These are phyloP conservation scores for Marisa cornuarietis DNA, from an alignment of 1,140 invertebrate species.

Conservation along the genomic window DNA sequence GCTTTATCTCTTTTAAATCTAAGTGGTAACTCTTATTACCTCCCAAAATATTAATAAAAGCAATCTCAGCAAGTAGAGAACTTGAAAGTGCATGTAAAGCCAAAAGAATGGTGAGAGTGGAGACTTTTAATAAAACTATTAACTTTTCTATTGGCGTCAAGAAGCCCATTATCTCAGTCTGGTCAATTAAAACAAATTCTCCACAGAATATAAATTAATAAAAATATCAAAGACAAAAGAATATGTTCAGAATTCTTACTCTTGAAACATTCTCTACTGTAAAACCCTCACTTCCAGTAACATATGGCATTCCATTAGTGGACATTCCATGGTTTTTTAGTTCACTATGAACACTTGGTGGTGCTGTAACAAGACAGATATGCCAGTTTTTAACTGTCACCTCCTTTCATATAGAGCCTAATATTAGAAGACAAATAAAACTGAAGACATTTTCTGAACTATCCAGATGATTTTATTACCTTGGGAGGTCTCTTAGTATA, in stretches of 20 bases:
- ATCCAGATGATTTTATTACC: too few relatives aligned
- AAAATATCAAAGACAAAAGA: neutral
- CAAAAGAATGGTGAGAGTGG: too few relatives aligned
- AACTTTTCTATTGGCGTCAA: neutral
- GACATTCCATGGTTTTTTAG: constrained; percentile 40
- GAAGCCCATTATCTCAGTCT: neutral
- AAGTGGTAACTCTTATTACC: too few relatives aligned
- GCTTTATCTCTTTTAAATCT: too few relatives aligned
- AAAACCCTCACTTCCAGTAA: constrained; percentile 44
- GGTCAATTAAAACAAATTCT: neutral
- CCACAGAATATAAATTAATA: neutral
- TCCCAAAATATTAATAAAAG: too few relatives aligned
- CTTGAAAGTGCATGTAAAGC: too few relatives aligned
- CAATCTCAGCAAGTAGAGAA: too few relatives aligned
- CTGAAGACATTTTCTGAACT: too few relatives aligned
- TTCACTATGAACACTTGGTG: constrained; percentile 44
- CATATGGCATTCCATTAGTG: constrained; percentile 39
- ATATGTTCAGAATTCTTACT: constrained; percentile 25
- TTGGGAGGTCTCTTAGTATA: too few relatives aligned
- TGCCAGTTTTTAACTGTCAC: neutral
- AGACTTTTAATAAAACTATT: neutral
- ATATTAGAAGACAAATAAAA: too few relatives aligned
- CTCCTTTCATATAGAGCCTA: too few relatives aligned
- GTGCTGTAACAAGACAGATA: constrained; percentile 26
- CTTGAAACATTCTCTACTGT: constrained; percentile 39